These are phyloP conservation scores for Ictalurus punctatus DNA, from an alignment of 2,113 vertebrate genomes.

Conservation along the genomic window DNA sequence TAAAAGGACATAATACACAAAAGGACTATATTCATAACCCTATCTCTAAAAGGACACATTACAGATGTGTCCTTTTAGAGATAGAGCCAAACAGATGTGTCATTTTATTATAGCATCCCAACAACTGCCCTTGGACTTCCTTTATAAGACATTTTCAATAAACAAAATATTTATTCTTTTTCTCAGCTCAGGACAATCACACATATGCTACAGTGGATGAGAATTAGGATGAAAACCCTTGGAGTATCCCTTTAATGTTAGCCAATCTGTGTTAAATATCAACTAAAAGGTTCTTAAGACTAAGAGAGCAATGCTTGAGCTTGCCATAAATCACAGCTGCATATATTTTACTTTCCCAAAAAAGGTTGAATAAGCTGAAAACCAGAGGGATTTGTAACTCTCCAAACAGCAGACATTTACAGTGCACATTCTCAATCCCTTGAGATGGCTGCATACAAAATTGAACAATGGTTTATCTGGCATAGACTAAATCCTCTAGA, in stretches of 20 bases:
- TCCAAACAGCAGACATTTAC: constrained; percentile 3
- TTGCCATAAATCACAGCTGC: constrained; percentile 20
- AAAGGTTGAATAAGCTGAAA: background rate
- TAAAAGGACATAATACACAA: background rate
- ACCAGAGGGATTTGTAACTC: background rate
- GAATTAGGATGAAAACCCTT: background rate
- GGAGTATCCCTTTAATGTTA: background rate
- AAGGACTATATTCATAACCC: background rate
- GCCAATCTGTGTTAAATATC: background rate
- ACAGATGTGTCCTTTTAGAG: too few species aligned
- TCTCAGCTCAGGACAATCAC: background rate
- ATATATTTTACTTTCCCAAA: too few species aligned
- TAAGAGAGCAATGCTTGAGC: background rate
- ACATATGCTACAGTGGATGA: background rate
- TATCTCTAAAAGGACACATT: background rate
- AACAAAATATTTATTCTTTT: background rate
- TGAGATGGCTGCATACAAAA: constrained; percentile 12
- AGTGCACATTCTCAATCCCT: background rate
- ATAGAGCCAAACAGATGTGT: too few species aligned
- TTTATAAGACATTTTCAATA: background rate
- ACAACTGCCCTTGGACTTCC: background rate
- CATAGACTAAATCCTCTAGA: background rate
- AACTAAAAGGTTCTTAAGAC: background rate
- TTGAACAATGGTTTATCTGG: constrained; percentile 13
- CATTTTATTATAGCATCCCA: background rate